Percentiles rank a stretch among this genome's conserved stretches.
These are phyloP conservation scores for Arothron firmamentum DNA, from an alignment of 2,113 vertebrate species.

Conservation along the genomic window DNA sequence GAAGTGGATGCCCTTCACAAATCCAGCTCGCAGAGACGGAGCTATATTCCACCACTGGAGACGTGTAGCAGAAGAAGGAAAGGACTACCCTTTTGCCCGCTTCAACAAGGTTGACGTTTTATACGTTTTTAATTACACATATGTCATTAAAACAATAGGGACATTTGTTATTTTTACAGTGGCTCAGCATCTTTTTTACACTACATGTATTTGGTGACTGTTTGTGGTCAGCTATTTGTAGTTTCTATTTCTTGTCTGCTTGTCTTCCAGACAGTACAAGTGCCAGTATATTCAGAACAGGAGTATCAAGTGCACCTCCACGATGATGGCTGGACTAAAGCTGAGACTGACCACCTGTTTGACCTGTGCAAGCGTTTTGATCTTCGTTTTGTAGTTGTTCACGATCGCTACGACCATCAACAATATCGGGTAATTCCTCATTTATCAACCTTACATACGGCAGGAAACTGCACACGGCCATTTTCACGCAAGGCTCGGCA, in stretches of 20 bases:
- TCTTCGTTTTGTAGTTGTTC: conserved; percentile 91
- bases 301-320: conserved; percentile 97
- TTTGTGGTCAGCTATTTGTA: background rate
- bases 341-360: conserved; percentile 96
- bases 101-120: conserved; percentile 88
- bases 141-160: too few species aligned
- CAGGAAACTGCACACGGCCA: too few species aligned
- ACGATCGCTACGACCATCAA: conserved; percentile 97
- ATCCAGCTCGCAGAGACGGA: conserved; percentile 93
- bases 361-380: conserved; percentile 96
- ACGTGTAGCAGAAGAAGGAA: conserved; percentile 92
- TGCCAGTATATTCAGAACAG: conserved; percentile 96
- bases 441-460: too few species aligned
- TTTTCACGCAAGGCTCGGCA: too few species aligned
- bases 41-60: conserved; percentile 98
- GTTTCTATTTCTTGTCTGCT: background rate
- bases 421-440: conserved; percentile 87
- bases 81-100: conserved; percentile 96
- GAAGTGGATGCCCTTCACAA: conserved; percentile 99
- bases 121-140: too few species aligned
- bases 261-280: conserved; percentile 85
- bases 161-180: too few species aligned
- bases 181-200: too few species aligned
- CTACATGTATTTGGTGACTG: background rate
- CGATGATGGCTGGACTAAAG: conserved; percentile 96